Percentiles rank a stretch among this genome's conserved stretches.
Evolutionary conservation across 2,888 invertebrate genomes (phyloP).

Genomic region (Cheilosia pagana): DNA sequence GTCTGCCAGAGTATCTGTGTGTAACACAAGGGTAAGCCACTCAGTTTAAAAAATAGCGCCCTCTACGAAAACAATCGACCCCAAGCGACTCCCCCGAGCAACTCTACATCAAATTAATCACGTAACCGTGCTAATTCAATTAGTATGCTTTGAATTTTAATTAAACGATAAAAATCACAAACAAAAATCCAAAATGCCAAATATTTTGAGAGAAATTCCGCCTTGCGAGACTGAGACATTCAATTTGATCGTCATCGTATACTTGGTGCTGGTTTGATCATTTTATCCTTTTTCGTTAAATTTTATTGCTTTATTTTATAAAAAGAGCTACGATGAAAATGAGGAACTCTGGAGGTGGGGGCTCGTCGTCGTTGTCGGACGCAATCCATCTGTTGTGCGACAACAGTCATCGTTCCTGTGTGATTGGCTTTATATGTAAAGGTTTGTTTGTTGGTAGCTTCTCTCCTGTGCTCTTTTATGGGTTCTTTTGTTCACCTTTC

Average conservation of each 20-base stretch:
- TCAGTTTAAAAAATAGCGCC: too few relatives aligned
- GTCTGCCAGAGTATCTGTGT: too few relatives aligned
- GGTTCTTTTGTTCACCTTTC: slow-evolving; percentile 49
- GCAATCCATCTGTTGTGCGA: slow-evolving; percentile 49
- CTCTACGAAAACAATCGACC: too few relatives aligned
- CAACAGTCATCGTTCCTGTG: slow-evolving; percentile 31
- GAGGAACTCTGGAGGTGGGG: slow-evolving; percentile 3
- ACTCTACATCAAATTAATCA: slow-evolving; percentile 11
- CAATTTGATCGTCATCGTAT: slow-evolving; percentile 35
- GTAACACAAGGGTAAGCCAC: too few relatives aligned
- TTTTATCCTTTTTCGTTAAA: slow-evolving; percentile 18
- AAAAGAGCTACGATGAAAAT: neutral
- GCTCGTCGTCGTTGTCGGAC: slow-evolving; percentile 9
- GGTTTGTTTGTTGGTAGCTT: slow-evolving; percentile 26
- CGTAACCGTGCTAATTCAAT: slow-evolving; percentile 1
- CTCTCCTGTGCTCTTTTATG: slow-evolving; percentile 49
- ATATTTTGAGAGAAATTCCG: slow-evolving; percentile 14
- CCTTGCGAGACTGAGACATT: neutral
- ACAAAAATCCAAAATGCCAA: slow-evolving; percentile 18
- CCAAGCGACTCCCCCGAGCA: too few relatives aligned
- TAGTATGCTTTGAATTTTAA: slow-evolving; percentile 34
- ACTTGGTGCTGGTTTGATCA: slow-evolving; percentile 6
- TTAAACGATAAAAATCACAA: slow-evolving; percentile 24
- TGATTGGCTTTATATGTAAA: slow-evolving; percentile 18
- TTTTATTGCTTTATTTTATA: slow-evolving; percentile 33